Base-by-base conservation (phyloP, 2,797 vertebrate species). In the Microctenopoma lineatum region DNA sequence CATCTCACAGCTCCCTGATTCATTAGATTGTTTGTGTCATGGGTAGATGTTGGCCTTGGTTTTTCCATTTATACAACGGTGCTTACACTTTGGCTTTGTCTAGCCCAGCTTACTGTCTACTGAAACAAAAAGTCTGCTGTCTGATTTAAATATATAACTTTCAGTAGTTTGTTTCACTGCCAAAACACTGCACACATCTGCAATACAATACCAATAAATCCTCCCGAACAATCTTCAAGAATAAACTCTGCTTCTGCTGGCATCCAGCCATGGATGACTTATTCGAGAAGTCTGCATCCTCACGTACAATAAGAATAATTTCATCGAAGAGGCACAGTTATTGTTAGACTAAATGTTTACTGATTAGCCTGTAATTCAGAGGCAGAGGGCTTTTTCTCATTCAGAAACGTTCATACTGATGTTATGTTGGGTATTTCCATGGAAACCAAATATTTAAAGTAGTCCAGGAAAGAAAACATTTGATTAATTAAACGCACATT, bases 361-460 rank as follows among this genome's bases (percentile, higher is more conserved):
- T 18, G 45, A 71, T 36, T 3, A 7, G 34, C 29, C 57, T 64
- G 39, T 64, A 48, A 64, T 12, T 6, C 6, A 57, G 16, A 55
- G 42, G 16, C 15, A 5, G 39, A 27, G 10, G 16, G 14, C 13
- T 42, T 4, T 10, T 50, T 21, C 21, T 77, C 47, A 12, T 59
- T 56, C 46, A 9, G 14, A 51, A 51, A 48, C 15, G 52, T 66
- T 32, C 69, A 13, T 10, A 18, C 46, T 27, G 16, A 54, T 57
- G 27, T 16, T 39, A n/a, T 26, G 25, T 41, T 8, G 26, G 4
- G 44, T 7, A 58, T 84, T 73, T 51, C 68, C 63, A 21, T 70
- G 65, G 76, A 73, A 83, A 84, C 75, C 32, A 77, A 71, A 86
- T 81, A 75, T 80, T 80, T 63, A 56, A 80, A 75, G 39, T 32